Percentiles rank a stretch among this genome's conserved stretches.
Evolutionary conservation across 2,797 vertebrate species (phyloP).

Genomic region (Avahi laniger): DNA sequence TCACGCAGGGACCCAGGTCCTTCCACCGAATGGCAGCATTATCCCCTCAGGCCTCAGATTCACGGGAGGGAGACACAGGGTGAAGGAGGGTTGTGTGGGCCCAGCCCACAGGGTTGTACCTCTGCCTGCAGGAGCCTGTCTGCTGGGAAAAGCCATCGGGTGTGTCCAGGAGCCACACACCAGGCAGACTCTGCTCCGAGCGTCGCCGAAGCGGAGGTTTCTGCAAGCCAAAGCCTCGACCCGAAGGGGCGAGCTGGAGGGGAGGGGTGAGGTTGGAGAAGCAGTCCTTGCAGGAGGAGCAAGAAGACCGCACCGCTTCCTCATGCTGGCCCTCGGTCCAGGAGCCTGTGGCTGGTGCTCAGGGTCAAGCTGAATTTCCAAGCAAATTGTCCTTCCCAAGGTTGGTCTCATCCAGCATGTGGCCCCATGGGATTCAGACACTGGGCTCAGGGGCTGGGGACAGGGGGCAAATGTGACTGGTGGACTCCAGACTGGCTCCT

Average conservation of each 20-base stretch:
- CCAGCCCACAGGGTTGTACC: background rate
- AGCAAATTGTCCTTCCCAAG: no score
- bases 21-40: background rate
- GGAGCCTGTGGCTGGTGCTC: background rate
- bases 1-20: background rate
- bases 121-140: background rate
- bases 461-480: background rate
- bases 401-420: background rate
- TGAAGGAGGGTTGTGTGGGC: background rate
- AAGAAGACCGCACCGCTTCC: background rate
- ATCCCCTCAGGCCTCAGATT: background rate
- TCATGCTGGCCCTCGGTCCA: background rate
- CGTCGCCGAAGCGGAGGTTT: fast-evolving
- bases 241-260: background rate
- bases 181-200: fast-evolving
- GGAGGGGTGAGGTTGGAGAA: background rate
- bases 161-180: background rate
- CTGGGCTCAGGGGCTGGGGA: fast-evolving
- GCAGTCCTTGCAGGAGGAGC: background rate
- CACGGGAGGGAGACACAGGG: background rate
- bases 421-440: background rate
- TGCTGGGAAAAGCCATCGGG: background rate
- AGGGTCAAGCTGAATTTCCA: background rate
- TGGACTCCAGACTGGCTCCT: no score
- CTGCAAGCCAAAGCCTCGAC: background rate